Conservation (phyloP, 2,888 invertebrate species). For the Spilarctia lutea region DNA sequence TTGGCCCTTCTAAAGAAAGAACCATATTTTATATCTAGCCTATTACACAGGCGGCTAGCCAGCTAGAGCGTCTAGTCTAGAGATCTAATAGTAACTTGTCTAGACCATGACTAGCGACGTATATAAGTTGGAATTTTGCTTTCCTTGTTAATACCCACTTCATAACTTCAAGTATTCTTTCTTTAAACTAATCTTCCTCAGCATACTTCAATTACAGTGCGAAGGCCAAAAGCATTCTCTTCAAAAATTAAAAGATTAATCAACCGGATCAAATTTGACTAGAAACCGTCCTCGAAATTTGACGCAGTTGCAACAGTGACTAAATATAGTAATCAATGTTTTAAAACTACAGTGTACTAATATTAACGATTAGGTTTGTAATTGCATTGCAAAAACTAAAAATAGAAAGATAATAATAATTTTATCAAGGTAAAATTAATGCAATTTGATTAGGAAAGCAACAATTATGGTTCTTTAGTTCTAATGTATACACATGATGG, state of each 20-base stretch:
- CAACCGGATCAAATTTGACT: conserved; percentile 8
- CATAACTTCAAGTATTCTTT: neutral
- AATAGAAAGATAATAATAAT: conserved; percentile 1
- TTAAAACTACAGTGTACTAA: conserved; percentile 6
- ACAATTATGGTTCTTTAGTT: conserved; percentile 1
- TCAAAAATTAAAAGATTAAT: conserved; percentile 7
- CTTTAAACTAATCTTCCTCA: neutral
- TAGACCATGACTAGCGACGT: no score
- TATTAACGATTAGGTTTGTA: conserved; percentile 6
- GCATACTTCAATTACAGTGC: neutral
- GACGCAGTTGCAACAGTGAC: conserved; percentile 3
- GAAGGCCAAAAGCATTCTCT: neutral
- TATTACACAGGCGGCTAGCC: no score
- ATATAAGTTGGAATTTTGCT: neutral
- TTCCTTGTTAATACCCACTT: neutral
- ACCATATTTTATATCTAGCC: no score
- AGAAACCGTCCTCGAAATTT: conserved; percentile 12
- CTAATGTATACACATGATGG: neutral
- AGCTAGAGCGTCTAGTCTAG: no score
- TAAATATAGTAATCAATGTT: conserved; percentile 11
- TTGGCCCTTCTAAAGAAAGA: no score
- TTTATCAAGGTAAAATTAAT: neutral
- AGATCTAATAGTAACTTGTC: no score
- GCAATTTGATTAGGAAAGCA: conserved; percentile 10
- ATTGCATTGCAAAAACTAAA: conserved; percentile 8